These are phyloP conservation scores for Formicarius rufipectus DNA, from an alignment of 2,113 vertebrate genomes.

Conservation along the genomic window DNA sequence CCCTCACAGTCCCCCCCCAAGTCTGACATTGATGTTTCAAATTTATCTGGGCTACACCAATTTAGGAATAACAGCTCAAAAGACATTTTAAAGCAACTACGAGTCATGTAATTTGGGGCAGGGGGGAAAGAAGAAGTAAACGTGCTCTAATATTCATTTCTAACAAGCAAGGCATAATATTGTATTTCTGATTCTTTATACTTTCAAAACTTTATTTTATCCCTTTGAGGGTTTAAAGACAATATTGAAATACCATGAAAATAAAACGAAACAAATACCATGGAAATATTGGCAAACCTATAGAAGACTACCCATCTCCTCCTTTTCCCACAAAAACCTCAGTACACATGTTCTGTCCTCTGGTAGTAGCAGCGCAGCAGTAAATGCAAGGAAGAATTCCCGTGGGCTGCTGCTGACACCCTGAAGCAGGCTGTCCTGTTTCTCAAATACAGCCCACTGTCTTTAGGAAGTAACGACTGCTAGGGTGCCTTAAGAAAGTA, in stretches of 20 bases:
- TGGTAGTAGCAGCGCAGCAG: neutral
- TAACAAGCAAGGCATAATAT: neutral
- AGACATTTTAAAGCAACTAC: neutral
- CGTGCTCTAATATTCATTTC: neutral
- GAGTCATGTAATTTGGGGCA: neutral
- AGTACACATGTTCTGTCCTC: neutral
- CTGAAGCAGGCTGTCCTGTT: neutral
- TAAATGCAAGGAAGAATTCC: neutral
- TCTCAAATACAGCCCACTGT: neutral
- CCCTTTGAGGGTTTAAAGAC: neutral
- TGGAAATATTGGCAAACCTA: neutral
- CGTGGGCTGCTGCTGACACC: rapidly evolving
- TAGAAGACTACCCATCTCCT: neutral
- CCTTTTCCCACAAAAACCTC: neutral
- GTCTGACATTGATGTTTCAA: neutral
- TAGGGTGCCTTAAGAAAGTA: neutral
- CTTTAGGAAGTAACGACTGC: neutral
- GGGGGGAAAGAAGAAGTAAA: neutral
- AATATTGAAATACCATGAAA: neutral
- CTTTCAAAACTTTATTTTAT: neutral
- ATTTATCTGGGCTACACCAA: neutral
- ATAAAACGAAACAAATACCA: neutral
- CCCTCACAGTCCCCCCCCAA: neutral
- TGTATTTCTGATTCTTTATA: neutral
- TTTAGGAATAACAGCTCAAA: neutral